These are phyloP conservation scores for Dendrophyllia cribrosa DNA, from an alignment of 64 coral and sea anemone species.

Conservation along the genomic window DNA sequence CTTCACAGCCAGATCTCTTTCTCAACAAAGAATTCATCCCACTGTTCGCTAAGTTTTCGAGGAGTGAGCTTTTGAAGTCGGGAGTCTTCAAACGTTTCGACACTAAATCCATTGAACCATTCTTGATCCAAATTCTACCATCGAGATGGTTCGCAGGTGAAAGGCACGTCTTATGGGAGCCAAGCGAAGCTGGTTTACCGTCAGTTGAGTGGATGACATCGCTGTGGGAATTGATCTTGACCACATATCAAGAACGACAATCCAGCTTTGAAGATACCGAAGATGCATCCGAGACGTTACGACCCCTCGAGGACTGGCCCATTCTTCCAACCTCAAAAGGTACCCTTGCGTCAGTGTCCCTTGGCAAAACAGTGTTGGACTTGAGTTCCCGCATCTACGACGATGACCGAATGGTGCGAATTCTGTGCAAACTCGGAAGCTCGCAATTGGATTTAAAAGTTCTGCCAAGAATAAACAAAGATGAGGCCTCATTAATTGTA, in stretches of 20 bases:
- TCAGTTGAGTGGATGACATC: conserved; percentile 79
- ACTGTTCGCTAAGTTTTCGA: conserved; percentile 29
- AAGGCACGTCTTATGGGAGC: conserved; percentile 77
- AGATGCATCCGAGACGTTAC: conserved; percentile 71
- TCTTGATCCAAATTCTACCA: conserved; percentile 80
- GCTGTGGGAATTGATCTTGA: conserved; percentile 87
- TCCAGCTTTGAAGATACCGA: conserved; percentile 64
- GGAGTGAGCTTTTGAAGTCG: conserved; percentile 57
- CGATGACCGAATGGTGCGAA: conserved; percentile 62
- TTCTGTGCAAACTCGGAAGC: conserved; percentile 77
- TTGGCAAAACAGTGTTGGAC: conserved; percentile 90
- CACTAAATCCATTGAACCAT: conserved; percentile 83
- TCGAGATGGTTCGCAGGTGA: conserved; percentile 69
- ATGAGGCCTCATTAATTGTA: conserved; percentile 62
- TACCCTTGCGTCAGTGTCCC: conserved; percentile 73
- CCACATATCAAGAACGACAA: conserved; percentile 71
- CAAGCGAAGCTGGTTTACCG: conserved; percentile 15
- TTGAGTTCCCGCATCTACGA: conserved; percentile 61
- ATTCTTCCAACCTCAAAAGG: conserved; percentile 79
- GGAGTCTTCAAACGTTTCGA: conserved; percentile 90
- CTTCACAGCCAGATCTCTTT: conserved; percentile 84
- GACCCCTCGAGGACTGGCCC: conserved; percentile 88
- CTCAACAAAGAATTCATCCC: conserved; percentile 75
- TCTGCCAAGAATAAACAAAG: conserved; percentile 60
- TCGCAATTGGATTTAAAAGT: conserved; percentile 81